phyloP scores from a whole-genome alignment of 2,888 invertebrate genomes.

The Oscheius sp. region DNA sequence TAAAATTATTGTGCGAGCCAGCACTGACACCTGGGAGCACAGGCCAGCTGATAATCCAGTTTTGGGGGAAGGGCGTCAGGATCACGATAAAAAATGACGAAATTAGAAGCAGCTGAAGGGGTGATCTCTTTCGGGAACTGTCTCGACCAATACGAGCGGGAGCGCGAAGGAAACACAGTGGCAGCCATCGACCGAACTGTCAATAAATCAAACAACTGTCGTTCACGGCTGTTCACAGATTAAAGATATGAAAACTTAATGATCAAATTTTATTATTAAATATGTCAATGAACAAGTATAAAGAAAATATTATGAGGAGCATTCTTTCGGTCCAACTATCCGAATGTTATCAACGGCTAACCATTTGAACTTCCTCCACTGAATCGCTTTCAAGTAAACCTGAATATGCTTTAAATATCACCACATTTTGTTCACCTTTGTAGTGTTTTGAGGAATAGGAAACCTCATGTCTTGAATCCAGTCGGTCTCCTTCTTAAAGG shows the following conservation, averaged over 20 bases:
- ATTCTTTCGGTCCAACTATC: constrained; percentile 32
- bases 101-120: background rate
- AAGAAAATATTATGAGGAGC: background rate
- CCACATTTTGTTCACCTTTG: constrained; percentile 36
- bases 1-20: background rate
- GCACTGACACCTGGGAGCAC: background rate
- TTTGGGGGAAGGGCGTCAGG: background rate
- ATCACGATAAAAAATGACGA: constrained; percentile 12
- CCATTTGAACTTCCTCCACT: constrained; percentile 69
- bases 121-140: no score
- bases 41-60: constrained; percentile 24
- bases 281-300: constrained; percentile 1
- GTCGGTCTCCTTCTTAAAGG: constrained; percentile 52
- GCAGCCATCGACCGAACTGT: no score
- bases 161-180: no score
- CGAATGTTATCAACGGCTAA: constrained; percentile 65
- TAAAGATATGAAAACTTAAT: no score
- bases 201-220: no score
- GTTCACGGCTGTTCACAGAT: no score
- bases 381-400: constrained; percentile 65
- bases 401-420: constrained; percentile 34
- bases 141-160: no score
- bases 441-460: constrained; percentile 52
- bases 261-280: background rate
- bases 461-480: constrained; percentile 61